These are phyloP conservation scores for Choreutis nemorana DNA, from an alignment of 2,888 invertebrate genomes.

Conservation along the genomic window DNA sequence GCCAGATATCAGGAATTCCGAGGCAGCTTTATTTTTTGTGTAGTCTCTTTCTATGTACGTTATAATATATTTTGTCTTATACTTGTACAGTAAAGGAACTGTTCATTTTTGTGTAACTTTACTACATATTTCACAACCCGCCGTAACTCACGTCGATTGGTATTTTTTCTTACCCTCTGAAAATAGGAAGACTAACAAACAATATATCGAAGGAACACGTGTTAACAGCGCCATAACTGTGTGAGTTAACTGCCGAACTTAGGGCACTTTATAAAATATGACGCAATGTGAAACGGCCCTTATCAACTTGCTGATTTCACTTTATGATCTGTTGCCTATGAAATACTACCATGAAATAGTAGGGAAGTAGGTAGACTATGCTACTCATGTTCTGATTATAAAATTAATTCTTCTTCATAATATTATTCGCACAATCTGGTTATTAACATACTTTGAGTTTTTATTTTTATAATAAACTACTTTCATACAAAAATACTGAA, in stretches of 20 bases:
- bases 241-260: constrained; percentile 60
- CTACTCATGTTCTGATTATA: too few relatives aligned
- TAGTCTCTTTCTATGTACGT: background rate
- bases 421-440: too few relatives aligned
- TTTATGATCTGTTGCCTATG: constrained; percentile 17
- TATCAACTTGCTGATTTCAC: constrained; percentile 41
- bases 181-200: constrained; percentile 22
- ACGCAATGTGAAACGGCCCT: constrained; percentile 47
- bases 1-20: constrained; percentile 18
- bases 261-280: constrained; percentile 62
- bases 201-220: constrained; percentile 56
- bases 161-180: constrained; percentile 30
- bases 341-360: too few relatives aligned
- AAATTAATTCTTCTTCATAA: too few relatives aligned
- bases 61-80: background rate
- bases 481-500: too few relatives aligned
- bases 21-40: constrained; percentile 7
- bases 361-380: too few relatives aligned
- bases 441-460: too few relatives aligned
- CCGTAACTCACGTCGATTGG: too few relatives aligned
- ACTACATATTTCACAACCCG: background rate
- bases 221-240: constrained; percentile 60
- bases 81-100: too few relatives aligned
- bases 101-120: background rate
- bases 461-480: too few relatives aligned